Evolutionary conservation across 2,113 vertebrate species (phyloP).

Genomic region (Climacteris rufus): DNA sequence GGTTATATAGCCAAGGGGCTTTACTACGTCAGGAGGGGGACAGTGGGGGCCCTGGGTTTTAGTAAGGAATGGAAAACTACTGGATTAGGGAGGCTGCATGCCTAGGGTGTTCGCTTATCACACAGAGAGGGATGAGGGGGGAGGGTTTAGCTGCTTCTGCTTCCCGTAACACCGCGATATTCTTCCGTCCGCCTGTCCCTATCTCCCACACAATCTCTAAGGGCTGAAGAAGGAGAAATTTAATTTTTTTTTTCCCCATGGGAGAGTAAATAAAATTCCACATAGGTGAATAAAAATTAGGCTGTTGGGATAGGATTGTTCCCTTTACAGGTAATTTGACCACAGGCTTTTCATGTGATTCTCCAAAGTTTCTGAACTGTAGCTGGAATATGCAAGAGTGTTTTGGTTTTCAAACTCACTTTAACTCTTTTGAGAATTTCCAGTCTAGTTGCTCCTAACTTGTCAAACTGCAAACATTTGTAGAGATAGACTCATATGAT

Average conservation of each 20-base stretch:
- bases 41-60: too few species aligned
- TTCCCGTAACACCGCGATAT: too few species aligned
- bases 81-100: too few species aligned
- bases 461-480: not conserved
- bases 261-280: not conserved
- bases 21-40: too few species aligned
- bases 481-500: not conserved
- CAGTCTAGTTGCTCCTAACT: not conserved
- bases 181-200: too few species aligned
- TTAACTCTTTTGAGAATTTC: not conserved
- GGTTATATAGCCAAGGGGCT: too few species aligned
- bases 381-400: not conserved
- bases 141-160: too few species aligned
- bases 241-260: not conserved
- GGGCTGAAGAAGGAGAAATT: not conserved
- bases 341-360: not conserved
- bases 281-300: fast-evolving
- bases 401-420: not conserved
- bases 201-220: too few species aligned
- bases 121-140: too few species aligned
- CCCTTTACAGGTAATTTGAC: not conserved
- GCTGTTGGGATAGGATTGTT: not conserved
- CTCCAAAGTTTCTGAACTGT: not conserved
- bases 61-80: too few species aligned
- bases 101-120: too few species aligned